Conservation (phyloP, 2,888 invertebrate genomes). For the Drosophila emarginata region DNA sequence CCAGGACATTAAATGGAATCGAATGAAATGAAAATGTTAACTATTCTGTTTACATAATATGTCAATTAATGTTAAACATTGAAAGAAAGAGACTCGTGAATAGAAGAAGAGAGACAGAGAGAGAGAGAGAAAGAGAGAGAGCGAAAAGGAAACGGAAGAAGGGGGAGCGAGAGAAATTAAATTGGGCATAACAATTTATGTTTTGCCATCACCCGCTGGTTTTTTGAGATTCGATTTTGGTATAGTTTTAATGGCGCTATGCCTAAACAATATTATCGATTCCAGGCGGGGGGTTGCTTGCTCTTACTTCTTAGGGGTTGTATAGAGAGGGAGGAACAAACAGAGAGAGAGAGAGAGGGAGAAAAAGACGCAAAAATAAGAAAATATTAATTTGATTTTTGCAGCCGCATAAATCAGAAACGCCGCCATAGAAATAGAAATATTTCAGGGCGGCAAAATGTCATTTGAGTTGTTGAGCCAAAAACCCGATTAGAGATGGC, state of each 20-base stretch:
- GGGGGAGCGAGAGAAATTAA: neutral
- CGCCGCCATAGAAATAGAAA: slow-evolving; percentile 34
- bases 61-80: slow-evolving; percentile 65
- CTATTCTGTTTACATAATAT: slow-evolving; percentile 78
- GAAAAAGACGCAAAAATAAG: neutral
- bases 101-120: neutral
- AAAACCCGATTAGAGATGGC: neutral
- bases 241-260: slow-evolving; percentile 60
- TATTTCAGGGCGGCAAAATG: neutral
- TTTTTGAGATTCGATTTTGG: slow-evolving; percentile 28
- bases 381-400: slow-evolving; percentile 38
- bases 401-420: slow-evolving; percentile 63
- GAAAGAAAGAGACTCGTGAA: slow-evolving; percentile 18
- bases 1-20: slow-evolving; percentile 12
- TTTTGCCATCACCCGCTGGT: slow-evolving; percentile 12
- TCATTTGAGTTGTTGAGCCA: neutral
- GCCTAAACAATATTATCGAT: slow-evolving; percentile 51
- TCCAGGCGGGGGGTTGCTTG: slow-evolving; percentile 8
- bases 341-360: neutral
- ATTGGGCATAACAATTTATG: slow-evolving; percentile 10
- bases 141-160: neutral
- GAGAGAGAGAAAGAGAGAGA: neutral
- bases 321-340: neutral
- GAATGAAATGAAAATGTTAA: slow-evolving; percentile 63
- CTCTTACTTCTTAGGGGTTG: neutral